Conservation (phyloP, 2,797 vertebrate species). For the Tiaroga cobitis region DNA sequence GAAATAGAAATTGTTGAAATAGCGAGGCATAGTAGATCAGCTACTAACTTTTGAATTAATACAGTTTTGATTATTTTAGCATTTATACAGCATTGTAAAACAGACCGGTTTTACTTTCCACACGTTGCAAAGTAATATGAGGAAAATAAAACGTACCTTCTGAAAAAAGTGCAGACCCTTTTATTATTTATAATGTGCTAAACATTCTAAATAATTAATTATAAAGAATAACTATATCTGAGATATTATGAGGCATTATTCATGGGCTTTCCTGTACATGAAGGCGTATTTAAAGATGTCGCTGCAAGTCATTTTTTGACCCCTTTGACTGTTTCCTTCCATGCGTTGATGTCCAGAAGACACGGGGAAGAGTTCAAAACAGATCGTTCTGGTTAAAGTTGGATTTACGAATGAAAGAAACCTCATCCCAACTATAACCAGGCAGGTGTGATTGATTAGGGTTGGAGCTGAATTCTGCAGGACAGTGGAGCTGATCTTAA, state of each 20-base stretch:
- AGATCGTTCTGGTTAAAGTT: too few species aligned
- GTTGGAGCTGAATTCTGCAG: not conserved
- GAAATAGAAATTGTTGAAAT: too few species aligned
- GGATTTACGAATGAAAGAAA: not conserved
- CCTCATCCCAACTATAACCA: not conserved
- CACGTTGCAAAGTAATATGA: not conserved
- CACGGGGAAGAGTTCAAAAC: too few species aligned
- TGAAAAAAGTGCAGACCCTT: too few species aligned
- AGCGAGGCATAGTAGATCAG: not conserved
- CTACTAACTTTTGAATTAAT: not conserved
- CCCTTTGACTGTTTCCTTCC: not conserved
- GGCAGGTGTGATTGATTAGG: not conserved
- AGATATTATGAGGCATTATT: not conserved
- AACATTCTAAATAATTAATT: not conserved
- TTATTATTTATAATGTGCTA: not conserved
- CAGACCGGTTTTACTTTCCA: not conserved
- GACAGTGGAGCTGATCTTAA: not conserved
- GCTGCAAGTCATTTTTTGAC: not conserved
- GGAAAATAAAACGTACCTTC: not conserved
- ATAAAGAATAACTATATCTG: not conserved
- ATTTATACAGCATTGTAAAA: too few species aligned
- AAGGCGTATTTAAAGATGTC: not conserved
- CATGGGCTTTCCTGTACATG: not conserved
- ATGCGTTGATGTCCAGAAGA: not conserved
- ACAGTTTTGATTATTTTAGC: not conserved